Evolutionary conservation across 2,113 vertebrate genomes (phyloP), one percentile per base, ranked within the genome.

Genomic region (Pseudolaguvia tuberculata): DNA sequence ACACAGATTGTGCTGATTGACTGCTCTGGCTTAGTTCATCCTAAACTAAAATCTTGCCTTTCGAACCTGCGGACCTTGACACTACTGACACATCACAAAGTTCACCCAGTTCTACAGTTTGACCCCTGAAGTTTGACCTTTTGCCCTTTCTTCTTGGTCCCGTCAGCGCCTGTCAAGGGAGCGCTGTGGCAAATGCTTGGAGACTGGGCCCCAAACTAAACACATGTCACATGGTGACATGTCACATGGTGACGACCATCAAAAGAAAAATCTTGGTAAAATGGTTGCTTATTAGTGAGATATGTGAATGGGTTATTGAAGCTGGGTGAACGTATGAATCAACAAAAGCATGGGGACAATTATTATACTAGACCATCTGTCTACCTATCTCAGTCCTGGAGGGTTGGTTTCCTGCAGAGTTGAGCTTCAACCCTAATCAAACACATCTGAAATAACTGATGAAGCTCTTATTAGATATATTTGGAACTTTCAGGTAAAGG

Each of bases 11-110:
- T 83, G 84, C 87, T 87, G 85, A 78, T 77, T 80, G 84, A 76
- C 67, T 77, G 77, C 72, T 86, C 88, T 90, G 88, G 85, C 81
- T 87, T 85, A 71, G 62, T 83, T 91, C 88, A 88, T 80, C 57
- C 42, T 82, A 87, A 75, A 77, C 84, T 72, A 88, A 87, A 90
- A 86, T 86, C 80, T 87, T 81, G 59, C 79, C 79, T 88, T 86
- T 83, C 78, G 66, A 78, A 55, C 63, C 74, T 59, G 45, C 18
- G 14, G 71, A 76, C 79, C 48, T 72, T 86, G 85, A 88, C 74
- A 79, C 86, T 84, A 82, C 81, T 63, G n/a, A 71, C 76, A 31
- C 20, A 70, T 45, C 35, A 62, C 58, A 47, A 82, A 83, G 80
- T 70, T 45, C 47, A 45, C 73, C 55, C 83, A 81, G 81, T 79